Percentiles rank a stretch among this genome's conserved stretches.
These are phyloP conservation scores for Telmatherina bonti DNA, from an alignment of 2,797 vertebrate genomes.

Conservation along the genomic window DNA sequence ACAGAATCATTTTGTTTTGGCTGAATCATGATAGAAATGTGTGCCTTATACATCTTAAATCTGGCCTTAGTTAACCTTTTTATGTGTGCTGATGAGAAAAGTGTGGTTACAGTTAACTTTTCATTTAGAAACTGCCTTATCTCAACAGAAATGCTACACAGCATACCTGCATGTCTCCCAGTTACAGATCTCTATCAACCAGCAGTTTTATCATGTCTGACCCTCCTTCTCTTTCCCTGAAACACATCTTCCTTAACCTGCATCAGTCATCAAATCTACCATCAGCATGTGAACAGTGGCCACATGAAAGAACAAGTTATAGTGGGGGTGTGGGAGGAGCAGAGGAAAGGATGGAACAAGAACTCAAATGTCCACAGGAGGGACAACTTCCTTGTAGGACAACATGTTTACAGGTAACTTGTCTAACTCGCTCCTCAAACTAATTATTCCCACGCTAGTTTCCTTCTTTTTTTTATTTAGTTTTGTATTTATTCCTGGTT, in stretches of 20 bases:
- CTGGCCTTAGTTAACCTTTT: neutral
- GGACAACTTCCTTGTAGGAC: constrained; percentile 50
- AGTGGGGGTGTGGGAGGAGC: neutral
- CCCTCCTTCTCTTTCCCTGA: constrained; percentile 4
- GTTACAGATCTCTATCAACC: constrained; percentile 62
- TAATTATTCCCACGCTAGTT: constrained; percentile 26
- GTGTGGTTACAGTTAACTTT: constrained; percentile 3
- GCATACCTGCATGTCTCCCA: constrained; percentile 39
- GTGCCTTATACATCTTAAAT: neutral
- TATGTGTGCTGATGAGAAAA: too few species aligned
- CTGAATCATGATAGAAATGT: neutral
- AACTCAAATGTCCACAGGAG: constrained; percentile 35
- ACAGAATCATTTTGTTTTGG: neutral
- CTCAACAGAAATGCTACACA: constrained; percentile 45
- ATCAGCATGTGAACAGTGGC: constrained; percentile 50
- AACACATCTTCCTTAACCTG: constrained; percentile 41
- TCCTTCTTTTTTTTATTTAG: constrained; percentile 1
- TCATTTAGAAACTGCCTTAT: constrained; percentile 52
- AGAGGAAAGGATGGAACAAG: constrained; percentile 30
- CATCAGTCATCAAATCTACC: constrained; percentile 61
- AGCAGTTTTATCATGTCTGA: constrained; percentile 15
- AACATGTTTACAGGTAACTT: constrained; percentile 63
- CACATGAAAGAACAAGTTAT: constrained; percentile 21
- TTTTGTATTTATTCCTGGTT: constrained; percentile 20
- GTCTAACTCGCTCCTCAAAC: constrained; percentile 55